Percentiles rank a stretch among this genome's conserved stretches.
Conservation (phyloP, 2,113 vertebrate genomes). For the Hepsetus odoe region DNA sequence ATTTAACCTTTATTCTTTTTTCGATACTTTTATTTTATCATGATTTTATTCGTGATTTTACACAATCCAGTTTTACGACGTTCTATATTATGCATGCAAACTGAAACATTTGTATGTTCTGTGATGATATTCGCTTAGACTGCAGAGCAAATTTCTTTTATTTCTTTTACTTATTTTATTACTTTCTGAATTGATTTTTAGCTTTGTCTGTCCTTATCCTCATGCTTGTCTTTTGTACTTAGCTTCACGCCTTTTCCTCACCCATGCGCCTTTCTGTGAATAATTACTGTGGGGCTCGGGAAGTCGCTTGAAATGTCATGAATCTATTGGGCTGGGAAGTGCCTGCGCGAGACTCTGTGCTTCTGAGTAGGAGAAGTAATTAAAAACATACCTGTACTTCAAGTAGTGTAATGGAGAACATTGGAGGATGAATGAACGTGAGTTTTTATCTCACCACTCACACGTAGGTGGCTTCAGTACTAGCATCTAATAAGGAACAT, state of each 20-base stretch:
- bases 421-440: neutral
- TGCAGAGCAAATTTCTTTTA: neutral
- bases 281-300: constrained; percentile 26
- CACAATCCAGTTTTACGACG: neutral
- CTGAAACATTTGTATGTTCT: neutral
- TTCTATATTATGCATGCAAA: neutral
- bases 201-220: neutral
- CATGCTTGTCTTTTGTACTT: constrained; percentile 6
- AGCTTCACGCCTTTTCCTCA: neutral
- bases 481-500: neutral
- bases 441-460: neutral
- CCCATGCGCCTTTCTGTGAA: constrained; percentile 4
- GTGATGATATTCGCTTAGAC: neutral
- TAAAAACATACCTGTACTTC: neutral
- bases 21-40: no score
- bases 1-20: neutral
- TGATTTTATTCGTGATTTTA: no score
- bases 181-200: neutral
- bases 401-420: neutral
- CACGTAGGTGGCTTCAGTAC: neutral
- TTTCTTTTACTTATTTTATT: neutral
- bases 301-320: constrained; percentile 11
- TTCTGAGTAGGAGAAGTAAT: neutral
- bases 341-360: neutral
- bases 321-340: constrained; percentile 34